Base-by-base conservation (phyloP, 30 jellyfish, hydroid and myxozoan species). In the Cassiopea xamachana region DNA sequence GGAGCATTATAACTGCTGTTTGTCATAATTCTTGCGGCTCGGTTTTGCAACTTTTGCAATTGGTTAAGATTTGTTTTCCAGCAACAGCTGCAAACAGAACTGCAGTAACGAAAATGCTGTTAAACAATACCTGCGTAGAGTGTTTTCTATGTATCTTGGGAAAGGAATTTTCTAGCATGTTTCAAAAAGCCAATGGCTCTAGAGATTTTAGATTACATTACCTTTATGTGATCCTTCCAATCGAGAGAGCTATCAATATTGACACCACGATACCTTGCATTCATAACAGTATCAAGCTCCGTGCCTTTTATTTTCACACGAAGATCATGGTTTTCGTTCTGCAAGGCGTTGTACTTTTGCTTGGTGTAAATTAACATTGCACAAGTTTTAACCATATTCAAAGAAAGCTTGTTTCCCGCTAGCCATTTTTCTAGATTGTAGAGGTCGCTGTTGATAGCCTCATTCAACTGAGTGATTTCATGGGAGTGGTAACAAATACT, bases 101-200 rank as follows among this genome's bases (percentile, higher is more conserved):
- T 73, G 78, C 89, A 86, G 51, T 74, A 77, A 50, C 89, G 89
- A 75, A 86, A 86, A 61, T 86, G 88, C 7, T 60, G 89, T 89
- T 75, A 90, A 18, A 86, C 88, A 2, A 86, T 86, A 75, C 89
- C 89, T 49, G 93, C 75, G 82, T 86, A 86, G 50, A 86, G 88
- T 44, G 88, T 86, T 44, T 75, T 18, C 88, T 73, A 64, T 12
- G 77, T 7, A 72, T 55, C 89, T 75, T 50, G 75, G 45, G 93
- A 17, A 86, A 89, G 60, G 7, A 86, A 62, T 80, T 49, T 67
- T 74, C 75, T 69, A 89, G 83, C 45, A 51, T 39, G 46, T 59
- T 74, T 61, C 74, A 67, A 0, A 75, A 86, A 86, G 73, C 93
- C 93, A 17, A 73, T 79, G 1, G 82, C 93, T 49, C 89, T 86